Percentiles rank a stretch among this genome's conserved stretches.
Evolutionary conservation across 2,888 invertebrate species (phyloP).

Genomic region (Crioceris asparagi): DNA sequence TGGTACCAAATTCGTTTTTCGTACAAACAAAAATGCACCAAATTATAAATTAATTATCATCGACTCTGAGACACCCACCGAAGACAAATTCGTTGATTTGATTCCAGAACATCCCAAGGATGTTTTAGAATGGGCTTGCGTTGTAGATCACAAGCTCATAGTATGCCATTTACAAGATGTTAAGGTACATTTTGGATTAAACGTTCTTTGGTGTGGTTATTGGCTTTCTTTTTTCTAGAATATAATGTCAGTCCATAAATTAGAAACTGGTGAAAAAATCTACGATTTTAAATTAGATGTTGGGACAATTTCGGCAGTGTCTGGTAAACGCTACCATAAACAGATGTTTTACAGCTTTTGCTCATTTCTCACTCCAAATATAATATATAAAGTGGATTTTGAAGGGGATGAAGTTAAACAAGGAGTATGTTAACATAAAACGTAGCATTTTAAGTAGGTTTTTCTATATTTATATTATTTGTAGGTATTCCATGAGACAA

Average conservation of each 20-base stretch:
- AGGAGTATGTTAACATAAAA: conserved; percentile 44
- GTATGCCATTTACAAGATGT: conserved; percentile 89
- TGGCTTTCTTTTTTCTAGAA: conserved; percentile 45
- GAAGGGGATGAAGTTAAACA: conserved; percentile 44
- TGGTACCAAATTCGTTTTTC: conserved; percentile 70
- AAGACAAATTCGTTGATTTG: conserved; percentile 74
- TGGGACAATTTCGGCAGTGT: conserved; percentile 76
- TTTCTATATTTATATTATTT: not conserved
- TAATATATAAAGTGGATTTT: conserved; percentile 81
- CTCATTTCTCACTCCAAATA: conserved; percentile 83
- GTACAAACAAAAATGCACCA: conserved; percentile 88
- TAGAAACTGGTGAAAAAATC: conserved; percentile 60
- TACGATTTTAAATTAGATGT: conserved; percentile 71
- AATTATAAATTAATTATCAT: conserved; percentile 83
- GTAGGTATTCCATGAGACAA: conserved; percentile 75
- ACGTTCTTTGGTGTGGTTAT: conserved; percentile 1
- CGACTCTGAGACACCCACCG: conserved; percentile 58
- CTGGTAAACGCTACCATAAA: conserved; percentile 71
- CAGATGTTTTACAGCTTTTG: conserved; percentile 92
- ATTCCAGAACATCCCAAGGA: conserved; percentile 75
- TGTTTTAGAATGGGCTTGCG: conserved; percentile 82
- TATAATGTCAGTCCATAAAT: conserved; percentile 68
- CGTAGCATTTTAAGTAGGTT: no score
- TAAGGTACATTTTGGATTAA: conserved; percentile 54
- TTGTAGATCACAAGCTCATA: conserved; percentile 76